Evolutionary conservation across 37 sponge, comb jelly and placozoan species (phyloP), one percentile per base, ranked within the genome.

Genomic region (Ephydatia muelleri): DNA sequence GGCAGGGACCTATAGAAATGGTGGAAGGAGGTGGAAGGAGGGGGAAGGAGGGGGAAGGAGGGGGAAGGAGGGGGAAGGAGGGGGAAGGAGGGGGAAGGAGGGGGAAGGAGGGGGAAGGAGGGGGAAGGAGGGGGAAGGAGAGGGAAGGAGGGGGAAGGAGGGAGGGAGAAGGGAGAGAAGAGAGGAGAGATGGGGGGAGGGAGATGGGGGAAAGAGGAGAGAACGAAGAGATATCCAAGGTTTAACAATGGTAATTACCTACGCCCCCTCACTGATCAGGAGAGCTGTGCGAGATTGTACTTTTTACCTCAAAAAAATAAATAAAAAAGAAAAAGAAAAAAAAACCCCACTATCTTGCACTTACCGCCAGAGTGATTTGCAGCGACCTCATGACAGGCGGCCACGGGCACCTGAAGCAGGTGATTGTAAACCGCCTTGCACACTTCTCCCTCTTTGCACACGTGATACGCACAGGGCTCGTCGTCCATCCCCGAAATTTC

Each of bases 71-170:
- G 29, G 5, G 29, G 72, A 21, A 71, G 72, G 30, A 21, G 16
- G 30, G 72, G 30, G 31, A 13, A 71, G 32, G 30, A 0, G 12
- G 25, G 72, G 1, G 5, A 57, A 8, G 57, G 2, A 0, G 79
- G 32, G 5, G 47, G 0, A 32, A 38, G 49, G 57, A 34, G 5
- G 35, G 65, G 34, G 65, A 98, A 87, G 76, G 93, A 89, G 68
- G 96, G 99, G 66, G 96, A 98, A 22, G 98, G 98, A 65, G 98
- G 98, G 73, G 13, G 73, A 26, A 29, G 13, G 73, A 72, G 73
- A n/a, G 73, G 29, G 27, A 72, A 13, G 29, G 27, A 72, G 27
- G 12, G 73, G n/a, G 73, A 72, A 72, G 73, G n/a, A 80, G 27
- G 49, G 30, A 80, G 16, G 35, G 69, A 82, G n/a, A n/a, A n/a